Evolutionary conservation across 1,140 invertebrate species (phyloP).

Genomic region (Conopomorpha cramerella): DNA sequence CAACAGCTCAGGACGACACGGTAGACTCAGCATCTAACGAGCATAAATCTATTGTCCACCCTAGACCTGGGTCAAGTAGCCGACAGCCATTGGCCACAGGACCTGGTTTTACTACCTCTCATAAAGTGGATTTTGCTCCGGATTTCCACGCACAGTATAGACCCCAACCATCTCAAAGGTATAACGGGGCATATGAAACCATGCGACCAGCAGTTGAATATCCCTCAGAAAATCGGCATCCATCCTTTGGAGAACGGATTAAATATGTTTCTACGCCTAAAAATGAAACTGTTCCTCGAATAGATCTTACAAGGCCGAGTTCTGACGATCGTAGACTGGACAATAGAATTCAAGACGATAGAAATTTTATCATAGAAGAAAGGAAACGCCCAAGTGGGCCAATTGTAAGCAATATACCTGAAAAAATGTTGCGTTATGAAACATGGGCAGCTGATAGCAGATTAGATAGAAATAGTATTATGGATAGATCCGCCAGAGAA

Average conservation of each 20-base stretch:
- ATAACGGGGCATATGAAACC: conserved; percentile 31
- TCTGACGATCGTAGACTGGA: conserved; percentile 32
- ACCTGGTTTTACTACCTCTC: conserved; percentile 50
- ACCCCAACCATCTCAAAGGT: conserved; percentile 25
- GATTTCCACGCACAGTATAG: conserved; percentile 64
- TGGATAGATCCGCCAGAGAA: conserved; percentile 35
- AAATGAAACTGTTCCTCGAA: conserved; percentile 47
- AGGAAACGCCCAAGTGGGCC: conserved; percentile 40
- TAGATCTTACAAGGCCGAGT: conserved; percentile 45
- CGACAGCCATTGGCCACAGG: conserved; percentile 15
- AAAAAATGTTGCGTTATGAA: conserved; percentile 51
- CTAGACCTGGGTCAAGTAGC: conserved; percentile 21
- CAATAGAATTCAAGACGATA: conserved; percentile 35
- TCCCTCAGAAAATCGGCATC: conserved; percentile 33
- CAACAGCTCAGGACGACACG: conserved; percentile 74
- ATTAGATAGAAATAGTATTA: conserved; percentile 38
- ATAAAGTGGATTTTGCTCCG: conserved; percentile 73
- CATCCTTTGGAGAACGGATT: conserved; percentile 23
- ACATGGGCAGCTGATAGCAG: conserved; percentile 46
- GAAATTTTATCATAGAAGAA: conserved; percentile 40
- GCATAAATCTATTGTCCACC: conserved; percentile 36
- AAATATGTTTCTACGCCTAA: conserved; percentile 28
- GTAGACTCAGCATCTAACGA: conserved; percentile 48
- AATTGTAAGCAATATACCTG: conserved; percentile 49
- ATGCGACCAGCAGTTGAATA: conserved; percentile 21